phyloP scores from a whole-genome alignment of 1,140 invertebrate genomes.

The Drosophila santomea region DNA sequence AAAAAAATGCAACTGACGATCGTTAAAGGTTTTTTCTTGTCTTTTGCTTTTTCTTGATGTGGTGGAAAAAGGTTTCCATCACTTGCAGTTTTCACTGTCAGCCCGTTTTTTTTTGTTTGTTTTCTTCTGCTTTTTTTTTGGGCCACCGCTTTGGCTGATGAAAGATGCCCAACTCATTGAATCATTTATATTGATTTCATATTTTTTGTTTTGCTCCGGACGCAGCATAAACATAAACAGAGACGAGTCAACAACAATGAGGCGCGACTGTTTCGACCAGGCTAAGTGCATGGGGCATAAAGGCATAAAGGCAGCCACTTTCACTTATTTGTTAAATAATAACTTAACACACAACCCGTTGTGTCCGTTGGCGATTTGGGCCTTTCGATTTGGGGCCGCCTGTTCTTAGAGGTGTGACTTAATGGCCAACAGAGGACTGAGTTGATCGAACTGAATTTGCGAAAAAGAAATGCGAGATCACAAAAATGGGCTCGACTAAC shows the following conservation, averaged over 20 bases:
- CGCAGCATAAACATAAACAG: conserved; percentile 70
- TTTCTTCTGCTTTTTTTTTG: conserved; percentile 24
- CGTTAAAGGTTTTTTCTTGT: conserved; percentile 5
- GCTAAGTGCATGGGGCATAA: conserved; percentile 73
- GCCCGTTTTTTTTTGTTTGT: conserved; percentile 20
- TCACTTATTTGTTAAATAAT: conserved; percentile 83
- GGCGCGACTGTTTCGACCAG: conserved; percentile 55
- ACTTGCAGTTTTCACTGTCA: conserved; percentile 50
- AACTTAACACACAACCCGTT: conserved; percentile 45
- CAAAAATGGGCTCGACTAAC: conserved; percentile 6
- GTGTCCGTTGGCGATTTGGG: conserved; percentile 4
- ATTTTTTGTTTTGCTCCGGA: conserved; percentile 61
- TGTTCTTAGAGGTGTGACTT: conserved; percentile 55
- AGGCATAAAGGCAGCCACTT: conserved; percentile 70
- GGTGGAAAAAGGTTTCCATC: conserved; percentile 30
- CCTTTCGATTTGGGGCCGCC: conserved; percentile 28
- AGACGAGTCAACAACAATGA: conserved; percentile 68
- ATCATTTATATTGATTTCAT: conserved; percentile 82
- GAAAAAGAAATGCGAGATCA: conserved; percentile 32
- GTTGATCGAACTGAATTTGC: conserved; percentile 20
- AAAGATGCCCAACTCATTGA: conserved; percentile 74
- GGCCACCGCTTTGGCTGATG: conserved; percentile 62
- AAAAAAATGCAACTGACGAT: conserved; percentile 34
- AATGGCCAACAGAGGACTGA: conserved; percentile 15
- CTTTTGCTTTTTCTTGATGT: background rate